Conservation (phyloP, 1,140 invertebrate genomes). For the Saccostrea cuccullata region DNA sequence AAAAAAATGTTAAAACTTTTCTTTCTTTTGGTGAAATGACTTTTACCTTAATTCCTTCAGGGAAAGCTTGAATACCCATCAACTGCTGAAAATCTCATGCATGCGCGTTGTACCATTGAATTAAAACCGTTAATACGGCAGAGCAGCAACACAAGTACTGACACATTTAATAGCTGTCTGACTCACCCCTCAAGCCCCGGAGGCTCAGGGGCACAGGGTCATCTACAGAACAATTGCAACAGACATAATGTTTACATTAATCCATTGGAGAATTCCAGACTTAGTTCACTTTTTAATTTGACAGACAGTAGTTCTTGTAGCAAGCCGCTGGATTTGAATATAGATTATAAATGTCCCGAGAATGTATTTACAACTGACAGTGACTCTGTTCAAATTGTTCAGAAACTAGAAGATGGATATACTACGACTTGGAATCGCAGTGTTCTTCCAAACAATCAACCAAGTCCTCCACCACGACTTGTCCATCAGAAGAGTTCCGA, state of each 20-base stretch:
- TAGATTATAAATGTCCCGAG: neutral
- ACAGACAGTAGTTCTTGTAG: constrained; percentile 39
- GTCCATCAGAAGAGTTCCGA: constrained; percentile 38
- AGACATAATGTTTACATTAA: constrained; percentile 93
- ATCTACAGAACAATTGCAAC: constrained; percentile 41
- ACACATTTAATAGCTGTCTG: constrained; percentile 96
- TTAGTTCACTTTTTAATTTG: constrained; percentile 60
- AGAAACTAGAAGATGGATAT: constrained; percentile 72
- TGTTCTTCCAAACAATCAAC: constrained; percentile 52
- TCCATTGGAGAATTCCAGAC: constrained; percentile 82
- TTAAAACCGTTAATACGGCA: constrained; percentile 83
- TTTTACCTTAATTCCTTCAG: constrained; percentile 50
- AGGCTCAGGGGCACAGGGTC: neutral
- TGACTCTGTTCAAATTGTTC: constrained; percentile 70
- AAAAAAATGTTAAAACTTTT: neutral
- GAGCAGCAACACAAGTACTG: constrained; percentile 82
- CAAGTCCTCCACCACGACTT: constrained; percentile 7
- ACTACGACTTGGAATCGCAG: constrained; percentile 73
- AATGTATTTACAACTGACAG: constrained; percentile 47
- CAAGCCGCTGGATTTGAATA: constrained; percentile 23
- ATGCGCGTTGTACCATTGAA: constrained; percentile 81
- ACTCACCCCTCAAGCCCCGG: constrained; percentile 86
- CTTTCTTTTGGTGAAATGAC: too few relatives aligned
- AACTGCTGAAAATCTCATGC: constrained; percentile 54
- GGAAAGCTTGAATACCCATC: constrained; percentile 54